A percentile compares a stretch with the other conserved stretches of the same genome.
Conservation (phyloP, 92 coral and sea anemone species). For the Muricea muricata region DNA sequence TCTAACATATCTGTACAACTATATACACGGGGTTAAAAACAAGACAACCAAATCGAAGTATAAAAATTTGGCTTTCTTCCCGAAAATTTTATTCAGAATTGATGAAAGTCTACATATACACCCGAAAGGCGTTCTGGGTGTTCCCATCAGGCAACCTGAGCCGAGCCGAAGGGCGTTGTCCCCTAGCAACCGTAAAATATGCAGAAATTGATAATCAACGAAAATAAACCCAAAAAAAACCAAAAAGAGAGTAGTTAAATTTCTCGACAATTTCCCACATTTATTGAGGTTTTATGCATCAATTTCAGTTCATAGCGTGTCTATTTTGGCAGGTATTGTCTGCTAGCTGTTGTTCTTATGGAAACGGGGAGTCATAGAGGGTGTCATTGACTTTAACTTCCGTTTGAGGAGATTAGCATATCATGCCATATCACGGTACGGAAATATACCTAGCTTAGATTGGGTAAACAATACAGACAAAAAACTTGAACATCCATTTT, state of each 20-base stretch:
- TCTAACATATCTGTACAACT: constrained; percentile 16
- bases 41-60: not conserved
- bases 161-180: constrained; percentile 80
- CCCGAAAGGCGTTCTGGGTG: constrained; percentile 24
- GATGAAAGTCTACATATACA: constrained; percentile 10
- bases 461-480: too few relatives aligned
- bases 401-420: not conserved
- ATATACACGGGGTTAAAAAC: not conserved
- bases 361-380: not conserved
- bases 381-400: not conserved
- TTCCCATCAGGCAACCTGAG: constrained; percentile 25
- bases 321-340: not conserved
- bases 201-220: too few relatives aligned
- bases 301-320: not conserved
- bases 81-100: constrained; percentile 29
- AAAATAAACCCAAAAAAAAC: not conserved
- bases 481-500: not conserved
- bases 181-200: constrained; percentile 75
- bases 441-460: not conserved
- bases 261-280: not conserved
- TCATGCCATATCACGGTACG: constrained; percentile 1
- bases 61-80: not conserved
- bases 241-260: not conserved
- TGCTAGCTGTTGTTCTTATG: not conserved
- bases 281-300: not conserved